Percentiles rank a stretch among this genome's conserved stretches.
phyloP scores from a whole-genome alignment of 2,113 vertebrate genomes.

The Speoplatyrhinus poulsoni region DNA sequence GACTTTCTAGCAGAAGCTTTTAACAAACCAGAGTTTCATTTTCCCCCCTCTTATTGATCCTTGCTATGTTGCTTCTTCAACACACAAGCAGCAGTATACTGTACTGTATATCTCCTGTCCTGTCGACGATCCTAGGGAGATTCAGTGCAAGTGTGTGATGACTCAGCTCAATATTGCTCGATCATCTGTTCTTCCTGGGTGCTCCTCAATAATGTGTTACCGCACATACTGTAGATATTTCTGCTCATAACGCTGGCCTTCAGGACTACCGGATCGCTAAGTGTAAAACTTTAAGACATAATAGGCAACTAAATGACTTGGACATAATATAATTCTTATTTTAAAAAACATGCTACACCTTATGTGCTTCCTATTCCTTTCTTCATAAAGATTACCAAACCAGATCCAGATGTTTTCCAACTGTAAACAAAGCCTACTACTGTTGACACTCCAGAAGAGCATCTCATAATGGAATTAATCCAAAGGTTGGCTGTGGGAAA shows the following conservation, averaged over 20 bases:
- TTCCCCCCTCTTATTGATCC: slow-evolving; percentile 55
- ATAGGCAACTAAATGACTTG: too few species aligned
- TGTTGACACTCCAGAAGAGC: too few species aligned
- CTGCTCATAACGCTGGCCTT: neutral
- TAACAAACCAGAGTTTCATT: slow-evolving; percentile 50
- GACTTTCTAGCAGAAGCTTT: slow-evolving; percentile 43
- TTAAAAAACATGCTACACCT: too few species aligned
- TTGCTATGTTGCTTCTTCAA: slow-evolving; percentile 52
- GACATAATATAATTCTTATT: too few species aligned
- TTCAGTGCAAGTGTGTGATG: slow-evolving; percentile 49
- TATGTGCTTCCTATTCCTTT: neutral
- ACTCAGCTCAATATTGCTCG: slow-evolving; percentile 20
- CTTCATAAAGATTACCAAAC: neutral
- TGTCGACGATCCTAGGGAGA: slow-evolving; percentile 46
- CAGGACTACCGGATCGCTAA: neutral
- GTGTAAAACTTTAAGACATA: too few species aligned
- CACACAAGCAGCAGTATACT: slow-evolving; percentile 41
- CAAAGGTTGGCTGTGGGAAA: too few species aligned
- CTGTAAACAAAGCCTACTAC: neutral
- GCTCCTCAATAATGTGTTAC: slow-evolving; percentile 30
- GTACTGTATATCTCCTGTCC: slow-evolving; percentile 13
- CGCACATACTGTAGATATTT: neutral
- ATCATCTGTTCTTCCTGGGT: slow-evolving; percentile 25
- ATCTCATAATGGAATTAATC: too few species aligned
- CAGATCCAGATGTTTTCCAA: slow-evolving; percentile 19